Percentiles rank a stretch among this genome's conserved stretches.
These are phyloP conservation scores for Pseudococcus jackbeardsleyi DNA, from an alignment of 2,888 invertebrate genomes.

Conservation along the genomic window DNA sequence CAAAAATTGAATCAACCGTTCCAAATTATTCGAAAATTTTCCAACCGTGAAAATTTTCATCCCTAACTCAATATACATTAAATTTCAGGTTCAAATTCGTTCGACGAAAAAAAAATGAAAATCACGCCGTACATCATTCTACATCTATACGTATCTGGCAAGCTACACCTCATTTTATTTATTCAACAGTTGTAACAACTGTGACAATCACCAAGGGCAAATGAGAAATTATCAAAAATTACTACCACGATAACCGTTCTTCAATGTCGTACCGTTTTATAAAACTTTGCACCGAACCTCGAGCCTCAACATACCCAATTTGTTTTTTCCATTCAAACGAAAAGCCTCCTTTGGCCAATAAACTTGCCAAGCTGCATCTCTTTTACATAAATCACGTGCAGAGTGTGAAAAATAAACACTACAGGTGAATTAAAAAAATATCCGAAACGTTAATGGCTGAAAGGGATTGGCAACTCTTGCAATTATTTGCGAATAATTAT, in stretches of 20 bases:
- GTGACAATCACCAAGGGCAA: slow-evolving; percentile 1
- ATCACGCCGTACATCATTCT: too few relatives aligned
- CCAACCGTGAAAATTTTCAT: too few relatives aligned
- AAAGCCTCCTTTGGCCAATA: background rate
- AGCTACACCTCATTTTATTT: background rate
- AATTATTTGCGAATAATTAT: background rate
- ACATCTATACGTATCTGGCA: background rate
- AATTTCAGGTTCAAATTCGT: too few relatives aligned
- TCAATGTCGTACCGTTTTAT: background rate
- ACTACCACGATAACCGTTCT: background rate
- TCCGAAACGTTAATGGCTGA: background rate
- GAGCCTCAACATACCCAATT: background rate
- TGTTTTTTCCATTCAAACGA: background rate
- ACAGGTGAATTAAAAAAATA: background rate
- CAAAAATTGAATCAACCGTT: too few relatives aligned
- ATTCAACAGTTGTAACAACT: background rate
- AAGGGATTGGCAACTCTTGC: background rate
- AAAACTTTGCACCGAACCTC: background rate
- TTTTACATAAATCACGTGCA: background rate
- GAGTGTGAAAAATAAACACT: background rate
- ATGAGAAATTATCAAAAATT: slow-evolving; percentile 13
- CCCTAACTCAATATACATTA: too few relatives aligned
- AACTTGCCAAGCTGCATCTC: background rate
- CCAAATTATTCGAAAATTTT: too few relatives aligned
- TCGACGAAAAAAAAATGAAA: too few relatives aligned